These are phyloP conservation scores for Macrotis lagotis DNA, from an alignment of 2,113 vertebrate genomes.

Conservation along the genomic window DNA sequence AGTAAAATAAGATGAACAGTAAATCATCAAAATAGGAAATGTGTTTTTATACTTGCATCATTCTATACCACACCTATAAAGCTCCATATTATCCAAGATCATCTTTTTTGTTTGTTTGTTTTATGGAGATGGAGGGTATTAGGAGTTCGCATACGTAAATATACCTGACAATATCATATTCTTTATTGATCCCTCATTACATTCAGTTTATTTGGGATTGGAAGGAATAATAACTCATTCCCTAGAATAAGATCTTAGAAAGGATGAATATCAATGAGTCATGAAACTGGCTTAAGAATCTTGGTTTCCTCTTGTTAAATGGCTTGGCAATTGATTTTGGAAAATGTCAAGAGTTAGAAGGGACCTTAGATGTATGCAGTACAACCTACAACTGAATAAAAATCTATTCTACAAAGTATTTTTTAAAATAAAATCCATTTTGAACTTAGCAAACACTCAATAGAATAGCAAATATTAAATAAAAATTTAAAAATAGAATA, in stretches of 20 bases:
- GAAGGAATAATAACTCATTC: not conserved
- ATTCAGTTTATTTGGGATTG: not conserved
- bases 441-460: not conserved
- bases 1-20: not conserved
- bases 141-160: not conserved
- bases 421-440: not conserved
- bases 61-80: not conserved
- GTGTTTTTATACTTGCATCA: not conserved
- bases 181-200: not conserved
- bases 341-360: not conserved
- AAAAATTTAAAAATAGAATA: no score
- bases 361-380: not conserved
- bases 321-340: not conserved
- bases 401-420: not conserved
- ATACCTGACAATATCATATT: not conserved
- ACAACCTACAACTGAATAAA: not conserved
- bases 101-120: not conserved
- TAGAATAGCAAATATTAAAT: no score
- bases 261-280: not conserved
- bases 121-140: not conserved
- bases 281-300: not conserved
- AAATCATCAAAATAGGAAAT: constrained; percentile 3
- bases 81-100: not conserved
- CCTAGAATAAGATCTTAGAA: not conserved
- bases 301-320: not conserved